Base-by-base conservation (phyloP, 2,888 invertebrate genomes). In the Philereme transversata region DNA sequence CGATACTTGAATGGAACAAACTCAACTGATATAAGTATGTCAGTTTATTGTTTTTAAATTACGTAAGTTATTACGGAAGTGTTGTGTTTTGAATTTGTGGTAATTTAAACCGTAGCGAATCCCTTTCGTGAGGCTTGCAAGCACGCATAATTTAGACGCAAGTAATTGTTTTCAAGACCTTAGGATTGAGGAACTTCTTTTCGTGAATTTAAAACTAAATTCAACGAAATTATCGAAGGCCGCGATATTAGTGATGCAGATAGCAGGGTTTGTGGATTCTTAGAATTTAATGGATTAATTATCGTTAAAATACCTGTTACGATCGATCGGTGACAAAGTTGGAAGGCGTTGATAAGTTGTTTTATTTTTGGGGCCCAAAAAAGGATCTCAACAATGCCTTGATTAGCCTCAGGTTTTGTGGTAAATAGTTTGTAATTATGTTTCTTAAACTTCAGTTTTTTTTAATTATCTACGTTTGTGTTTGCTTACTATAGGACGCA, bases 1-100 rank as follows among this genome's bases (percentile, higher is more conserved):
- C 75, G 74, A 75, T 64, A 57, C 57, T 55, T 55, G 65, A 66
- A 68, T 68, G 67, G 64, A 70, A 67, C 51, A 71, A 64, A 77
- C 71, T 71, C 75, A 71, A 78, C 87, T 86, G 84, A 81, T 82
- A 81, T 86, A 87, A 88, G 88, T 90, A 88, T 86, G 88, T 83
- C 79, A 81, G 80, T 78, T 81, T 82, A 51, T 72, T 66, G 70
- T 74, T 73, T 71, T 73, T 69, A 72, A 75, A 68, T 75, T 77
- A 74, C 68, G 70, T 70, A 77, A 77, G 61, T 51, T 71, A 62
- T 75, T 65, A 64, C 78, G 79, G 78, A 80, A 77, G 72, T 71
- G 68, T 67, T 68, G 62, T 64, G 66, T 60, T 68, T 60, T 62
- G 60, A 65, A 62, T 60, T 77, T 75, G 67, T 59, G 64, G 60